Evolutionary conservation across 2,113 vertebrate genomes (phyloP).

Genomic region (Falcunculus frontatus): DNA sequence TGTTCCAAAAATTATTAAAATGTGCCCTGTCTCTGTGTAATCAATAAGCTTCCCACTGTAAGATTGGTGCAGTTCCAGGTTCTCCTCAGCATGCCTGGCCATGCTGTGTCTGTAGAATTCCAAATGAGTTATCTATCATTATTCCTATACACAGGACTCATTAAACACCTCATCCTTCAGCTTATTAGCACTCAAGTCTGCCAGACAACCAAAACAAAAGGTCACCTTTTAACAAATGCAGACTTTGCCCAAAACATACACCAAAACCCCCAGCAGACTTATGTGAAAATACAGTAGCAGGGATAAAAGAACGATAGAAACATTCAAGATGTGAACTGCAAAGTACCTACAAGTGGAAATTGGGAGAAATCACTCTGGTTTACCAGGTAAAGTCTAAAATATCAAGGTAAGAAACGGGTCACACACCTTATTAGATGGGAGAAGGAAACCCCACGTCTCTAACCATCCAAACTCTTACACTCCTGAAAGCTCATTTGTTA

Average conservation of each 20-base stretch:
- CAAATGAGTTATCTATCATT: conserved; percentile 72
- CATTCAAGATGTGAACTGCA: background rate
- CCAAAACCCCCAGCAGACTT: conserved; percentile 14
- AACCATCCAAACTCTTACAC: background rate
- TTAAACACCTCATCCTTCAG: conserved; percentile 71
- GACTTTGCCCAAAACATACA: conserved; percentile 42
- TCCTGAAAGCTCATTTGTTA: background rate
- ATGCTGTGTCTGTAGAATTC: conserved; percentile 66
- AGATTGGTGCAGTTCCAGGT: conserved; percentile 63
- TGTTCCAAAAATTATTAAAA: conserved; percentile 76
- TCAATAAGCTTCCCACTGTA: conserved; percentile 73
- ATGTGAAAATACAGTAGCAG: background rate
- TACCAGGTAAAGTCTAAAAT: background rate
- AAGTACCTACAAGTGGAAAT: background rate
- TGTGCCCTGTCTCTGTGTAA: conserved; percentile 65
- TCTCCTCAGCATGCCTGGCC: conserved; percentile 45
- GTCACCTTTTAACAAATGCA: conserved; percentile 69
- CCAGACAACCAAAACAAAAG: conserved; percentile 68
- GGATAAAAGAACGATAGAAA: background rate
- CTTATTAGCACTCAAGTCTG: conserved; percentile 69
- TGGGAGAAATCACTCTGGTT: background rate
- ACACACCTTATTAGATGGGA: background rate
- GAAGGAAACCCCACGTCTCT: background rate
- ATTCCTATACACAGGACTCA: conserved; percentile 65
- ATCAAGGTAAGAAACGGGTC: background rate